Conservation (phyloP, 2,797 vertebrate species). For the Calcarius lapponicus region DNA sequence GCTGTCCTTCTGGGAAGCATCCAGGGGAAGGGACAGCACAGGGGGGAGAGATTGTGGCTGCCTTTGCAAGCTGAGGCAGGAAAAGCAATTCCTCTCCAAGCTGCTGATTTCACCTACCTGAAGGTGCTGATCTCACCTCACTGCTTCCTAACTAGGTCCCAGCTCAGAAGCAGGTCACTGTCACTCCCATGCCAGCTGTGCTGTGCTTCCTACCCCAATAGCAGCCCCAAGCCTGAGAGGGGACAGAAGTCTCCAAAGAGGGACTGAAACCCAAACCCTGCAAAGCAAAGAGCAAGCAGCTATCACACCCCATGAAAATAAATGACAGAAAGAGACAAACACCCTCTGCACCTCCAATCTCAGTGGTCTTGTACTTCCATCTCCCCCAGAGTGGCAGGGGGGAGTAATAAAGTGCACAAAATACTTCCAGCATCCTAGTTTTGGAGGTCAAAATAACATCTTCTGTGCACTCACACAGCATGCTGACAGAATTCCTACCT, state of each 20-base stretch:
- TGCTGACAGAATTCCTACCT: neutral
- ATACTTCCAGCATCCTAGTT: neutral
- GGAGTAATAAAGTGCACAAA: neutral
- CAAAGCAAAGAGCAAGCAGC: neutral
- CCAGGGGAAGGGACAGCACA: accelerated
- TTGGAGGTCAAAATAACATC: neutral
- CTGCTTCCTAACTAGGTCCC: neutral
- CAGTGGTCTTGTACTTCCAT: accelerated
- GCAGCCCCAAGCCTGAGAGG: neutral
- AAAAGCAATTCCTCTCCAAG: neutral
- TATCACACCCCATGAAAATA: neutral
- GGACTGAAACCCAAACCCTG: neutral
- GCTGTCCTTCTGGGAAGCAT: neutral
- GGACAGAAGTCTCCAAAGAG: neutral
- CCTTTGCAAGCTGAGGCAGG: neutral
- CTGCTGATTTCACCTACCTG: neutral
- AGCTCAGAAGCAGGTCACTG: neutral
- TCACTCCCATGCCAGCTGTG: accelerated
- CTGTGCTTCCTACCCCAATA: accelerated
- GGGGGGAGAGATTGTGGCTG: neutral
- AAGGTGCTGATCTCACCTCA: neutral
- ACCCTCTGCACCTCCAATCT: neutral
- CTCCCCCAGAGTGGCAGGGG: accelerated
- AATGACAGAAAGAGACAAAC: neutral
- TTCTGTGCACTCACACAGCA: neutral